Evolutionary conservation across 2,113 vertebrate species (phyloP), one percentile per base, ranked within the genome.

Genomic region (Oryzias javanicus): DNA sequence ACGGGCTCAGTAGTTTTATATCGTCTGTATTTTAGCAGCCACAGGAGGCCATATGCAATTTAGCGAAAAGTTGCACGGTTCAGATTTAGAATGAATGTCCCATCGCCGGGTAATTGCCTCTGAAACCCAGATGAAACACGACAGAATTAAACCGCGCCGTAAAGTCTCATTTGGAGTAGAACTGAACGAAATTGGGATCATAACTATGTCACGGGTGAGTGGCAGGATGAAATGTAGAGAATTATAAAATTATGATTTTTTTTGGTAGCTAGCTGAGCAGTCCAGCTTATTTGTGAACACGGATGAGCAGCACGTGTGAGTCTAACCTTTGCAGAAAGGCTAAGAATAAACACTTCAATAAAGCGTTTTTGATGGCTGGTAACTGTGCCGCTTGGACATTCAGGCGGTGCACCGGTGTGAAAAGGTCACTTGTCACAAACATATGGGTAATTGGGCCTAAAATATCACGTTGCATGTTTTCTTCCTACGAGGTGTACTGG

Each of bases 351-450:
- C 79, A 80, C 72, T 82, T 79, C 67, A 83, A 86, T 89, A 86
- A 89, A 88, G 51, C 51, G 41, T 81, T 85, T 87, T 64, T 88
- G 88, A 88, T 84, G 70, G 79, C 78, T 81, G 67, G 55, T 78
- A 70, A 82, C 66, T 76, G 77, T 64, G 67, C 78, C 79, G 80
- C 67, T 76, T 72, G 80, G 80, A 81, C 73, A 60, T 68, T 70
- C 74, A 88, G 83, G 69, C 66, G 59, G 57, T 67, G 67, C 73
- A 81, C 53, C 67, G 24, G 63, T 42, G 51, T 54, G 68, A 84
- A 90, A 91, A 89, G 86, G 89, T 88, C 87, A 86, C 79, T 76
- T 71, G 86, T 84, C 79, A 76, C 79, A 74, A 85, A 84, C 86
- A 82, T 80, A 74, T 70, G 69, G 78, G 80, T 88, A 88, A 91